phyloP scores from a whole-genome alignment of 2,797 vertebrate species.

The Psittacula echo region DNA sequence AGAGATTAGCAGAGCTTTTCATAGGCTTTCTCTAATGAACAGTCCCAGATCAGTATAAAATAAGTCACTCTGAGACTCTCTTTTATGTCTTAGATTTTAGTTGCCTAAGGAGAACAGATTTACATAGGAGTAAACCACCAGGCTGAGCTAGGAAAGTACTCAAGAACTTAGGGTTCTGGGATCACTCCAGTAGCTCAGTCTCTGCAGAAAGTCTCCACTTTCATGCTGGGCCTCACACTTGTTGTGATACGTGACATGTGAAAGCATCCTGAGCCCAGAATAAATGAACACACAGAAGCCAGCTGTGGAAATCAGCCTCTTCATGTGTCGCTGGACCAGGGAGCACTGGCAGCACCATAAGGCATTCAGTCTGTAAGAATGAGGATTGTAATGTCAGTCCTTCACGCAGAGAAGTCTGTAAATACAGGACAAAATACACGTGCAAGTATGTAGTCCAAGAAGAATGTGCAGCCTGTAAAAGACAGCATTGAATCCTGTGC shows the following conservation, averaged over 20 bases:
- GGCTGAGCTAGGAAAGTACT: neutral
- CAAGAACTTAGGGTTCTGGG: neutral
- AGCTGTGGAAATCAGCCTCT: neutral
- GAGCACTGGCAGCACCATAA: neutral
- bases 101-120: slow-evolving; percentile 15
- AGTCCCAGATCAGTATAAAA: neutral
- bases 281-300: neutral
- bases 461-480: neutral
- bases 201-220: neutral
- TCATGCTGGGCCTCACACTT: neutral
- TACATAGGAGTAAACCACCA: neutral
- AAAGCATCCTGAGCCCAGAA: neutral
- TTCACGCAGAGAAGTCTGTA: neutral
- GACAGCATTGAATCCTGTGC: neutral
- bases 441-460: neutral
- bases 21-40: slow-evolving; percentile 14
- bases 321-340: neutral
- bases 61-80: neutral
- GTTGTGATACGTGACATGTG: neutral
- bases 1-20: slow-evolving; percentile 10
- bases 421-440: neutral
- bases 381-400: neutral
- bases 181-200: neutral
- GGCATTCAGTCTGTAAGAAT: neutral
- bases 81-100: slow-evolving; percentile 28